These are phyloP conservation scores for Tupiocoris notatus DNA, from an alignment of 2,888 invertebrate species.

Conservation along the genomic window DNA sequence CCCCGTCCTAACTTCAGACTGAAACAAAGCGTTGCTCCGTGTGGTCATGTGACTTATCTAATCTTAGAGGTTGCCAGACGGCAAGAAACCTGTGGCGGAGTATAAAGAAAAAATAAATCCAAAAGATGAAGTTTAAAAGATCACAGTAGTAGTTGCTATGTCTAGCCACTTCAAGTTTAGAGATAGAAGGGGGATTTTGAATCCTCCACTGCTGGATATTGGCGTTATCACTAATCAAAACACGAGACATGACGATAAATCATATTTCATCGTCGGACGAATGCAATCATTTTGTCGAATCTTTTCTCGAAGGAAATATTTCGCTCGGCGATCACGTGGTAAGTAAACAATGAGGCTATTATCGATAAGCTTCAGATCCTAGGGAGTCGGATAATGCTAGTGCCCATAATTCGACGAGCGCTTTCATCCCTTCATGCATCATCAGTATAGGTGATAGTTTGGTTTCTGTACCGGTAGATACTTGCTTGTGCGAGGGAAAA, in stretches of 20 bases:
- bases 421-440: too few relatives aligned
- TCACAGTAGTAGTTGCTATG: too few relatives aligned
- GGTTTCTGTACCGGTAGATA: too few relatives aligned
- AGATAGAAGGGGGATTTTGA: neutral
- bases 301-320: neutral
- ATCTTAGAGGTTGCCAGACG: neutral
- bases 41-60: constrained; percentile 10
- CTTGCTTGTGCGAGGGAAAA: too few relatives aligned
- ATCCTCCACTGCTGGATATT: neutral
- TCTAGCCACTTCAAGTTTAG: neutral
- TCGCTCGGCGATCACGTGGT: neutral
- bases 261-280: neutral
- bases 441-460: too few relatives aligned
- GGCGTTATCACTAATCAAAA: neutral
- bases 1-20: neutral
- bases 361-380: too few relatives aligned
- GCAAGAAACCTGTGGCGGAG: neutral
- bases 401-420: too few relatives aligned
- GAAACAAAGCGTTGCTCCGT: constrained; percentile 9
- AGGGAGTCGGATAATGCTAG: too few relatives aligned
- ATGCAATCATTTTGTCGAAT: neutral
- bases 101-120: neutral
- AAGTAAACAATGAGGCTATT: neutral
- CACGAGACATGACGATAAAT: neutral
- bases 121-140: neutral